Evolutionary conservation across 2,888 invertebrate species (phyloP), one percentile per base, ranked within the genome.

Genomic region (Iphiclides podalirius): DNA sequence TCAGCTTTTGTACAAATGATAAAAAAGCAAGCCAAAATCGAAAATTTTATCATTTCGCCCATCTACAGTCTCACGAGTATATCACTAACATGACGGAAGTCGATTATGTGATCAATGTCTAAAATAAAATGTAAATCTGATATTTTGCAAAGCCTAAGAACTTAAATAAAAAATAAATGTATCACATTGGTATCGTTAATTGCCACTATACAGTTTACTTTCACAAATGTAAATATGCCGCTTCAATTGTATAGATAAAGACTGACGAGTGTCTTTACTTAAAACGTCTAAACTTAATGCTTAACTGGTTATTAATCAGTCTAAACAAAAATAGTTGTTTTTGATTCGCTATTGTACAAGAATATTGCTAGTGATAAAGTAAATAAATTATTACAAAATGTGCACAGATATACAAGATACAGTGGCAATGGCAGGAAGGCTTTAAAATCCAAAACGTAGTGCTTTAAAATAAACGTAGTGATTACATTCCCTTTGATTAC

Each of bases 1-100:
- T 57, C 43, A 11, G 62, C 65, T 16, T 47, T 40, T 45, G 38
- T 47, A 53, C 23, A 52, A 58, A 26, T 52, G 44, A 36, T 58
- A 15, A 34, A 52, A 23, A 68, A 52, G 53, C 60, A 64, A 31
- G 70, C 55, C 34, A 70, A 52, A 47, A 68, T 50, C 51, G 64
- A 52, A 16, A 52, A 40, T 38, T 58, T 53, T 55, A 67, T 61
- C 65, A 72, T 71, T 36, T 53, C 53, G 46, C 40, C 38, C 9
- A 20, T 11, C n/a, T 55, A 45, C 33, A 41, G 34, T 38, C 45
- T 49, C n/a, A 40, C 41, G 14, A 36, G 28, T 16, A 34, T 23
- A 38, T 44, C 7, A 43, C 20, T 43, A 34, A 28, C 17, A 39
- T 44, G 12, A 26, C 39, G 13, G 26, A 15, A 17, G 23, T 23